Evolutionary conservation across 2,113 vertebrate species (phyloP).

Genomic region (Phylloscopus trochiloides): DNA sequence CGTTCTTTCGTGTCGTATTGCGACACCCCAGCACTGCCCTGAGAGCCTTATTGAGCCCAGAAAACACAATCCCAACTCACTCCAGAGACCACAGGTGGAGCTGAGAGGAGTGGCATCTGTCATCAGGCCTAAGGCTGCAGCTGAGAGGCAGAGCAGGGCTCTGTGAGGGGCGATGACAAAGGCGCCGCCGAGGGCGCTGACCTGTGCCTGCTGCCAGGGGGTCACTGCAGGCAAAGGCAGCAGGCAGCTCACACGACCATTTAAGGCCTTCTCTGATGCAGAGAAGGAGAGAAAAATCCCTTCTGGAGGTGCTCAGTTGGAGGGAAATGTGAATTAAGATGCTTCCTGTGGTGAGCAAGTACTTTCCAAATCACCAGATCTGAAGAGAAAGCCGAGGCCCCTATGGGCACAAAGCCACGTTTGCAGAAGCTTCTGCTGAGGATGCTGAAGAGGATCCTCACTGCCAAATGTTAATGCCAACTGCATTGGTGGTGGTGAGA

Average conservation of each 20-base stretch:
- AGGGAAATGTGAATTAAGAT: not conserved
- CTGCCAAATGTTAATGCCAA: not conserved
- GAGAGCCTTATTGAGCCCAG: not conserved
- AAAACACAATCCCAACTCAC: fast-evolving
- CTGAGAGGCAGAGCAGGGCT: not conserved
- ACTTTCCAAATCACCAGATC: not conserved
- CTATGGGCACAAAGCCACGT: not conserved
- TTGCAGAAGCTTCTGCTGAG: not conserved
- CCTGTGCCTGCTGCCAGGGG: not conserved
- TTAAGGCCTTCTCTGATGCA: not conserved
- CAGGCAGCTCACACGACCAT: fast-evolving
- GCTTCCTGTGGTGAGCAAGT: not conserved
- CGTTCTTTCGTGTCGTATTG: too few species aligned
- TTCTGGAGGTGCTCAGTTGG: not conserved
- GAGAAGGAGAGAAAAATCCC: not conserved
- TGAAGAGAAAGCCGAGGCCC: not conserved
- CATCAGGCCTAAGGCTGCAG: not conserved
- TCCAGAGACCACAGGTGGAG: not conserved
- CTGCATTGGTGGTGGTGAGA: not conserved
- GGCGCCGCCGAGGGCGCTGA: not conserved
- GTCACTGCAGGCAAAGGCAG: not conserved
- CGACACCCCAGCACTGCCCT: fast-evolving
- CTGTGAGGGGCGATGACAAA: not conserved
- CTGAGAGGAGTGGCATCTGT: not conserved
- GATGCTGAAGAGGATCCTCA: not conserved